These are phyloP conservation scores for Acronicta psi DNA, from an alignment of 2,888 invertebrate genomes.

Conservation along the genomic window DNA sequence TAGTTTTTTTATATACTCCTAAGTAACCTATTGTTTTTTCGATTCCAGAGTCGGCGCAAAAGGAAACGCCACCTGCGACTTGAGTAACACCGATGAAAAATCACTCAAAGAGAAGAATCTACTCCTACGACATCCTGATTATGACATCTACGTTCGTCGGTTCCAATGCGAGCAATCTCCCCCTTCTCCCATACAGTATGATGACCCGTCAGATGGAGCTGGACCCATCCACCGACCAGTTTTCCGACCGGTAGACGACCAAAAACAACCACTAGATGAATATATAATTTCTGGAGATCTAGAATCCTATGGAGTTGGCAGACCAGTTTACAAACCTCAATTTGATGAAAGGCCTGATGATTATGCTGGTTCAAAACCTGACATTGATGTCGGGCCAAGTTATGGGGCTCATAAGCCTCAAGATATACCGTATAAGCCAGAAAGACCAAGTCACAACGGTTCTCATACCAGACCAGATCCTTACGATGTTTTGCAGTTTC, in stretches of 20 bases:
- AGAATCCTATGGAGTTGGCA: slow-evolving; percentile 52
- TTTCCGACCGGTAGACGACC: slow-evolving; percentile 73
- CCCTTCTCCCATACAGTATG: slow-evolving; percentile 75
- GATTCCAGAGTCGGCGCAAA: slow-evolving; percentile 82
- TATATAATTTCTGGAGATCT: slow-evolving; percentile 65
- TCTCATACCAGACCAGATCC: slow-evolving; percentile 62
- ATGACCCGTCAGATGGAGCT: slow-evolving; percentile 62
- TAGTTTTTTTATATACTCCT: too few relatives aligned
- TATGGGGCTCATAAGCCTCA: slow-evolving; percentile 78
- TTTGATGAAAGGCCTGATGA: slow-evolving; percentile 76
- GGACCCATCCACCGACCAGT: slow-evolving; percentile 71
- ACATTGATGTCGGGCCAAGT: slow-evolving; percentile 72
- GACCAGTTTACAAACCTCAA: slow-evolving; percentile 62
- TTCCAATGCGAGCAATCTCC: slow-evolving; percentile 81
- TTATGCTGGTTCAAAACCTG: slow-evolving; percentile 69
- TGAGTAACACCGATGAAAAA: slow-evolving; percentile 76
- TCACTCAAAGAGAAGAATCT: slow-evolving; percentile 75
- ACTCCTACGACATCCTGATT: slow-evolving; percentile 77
- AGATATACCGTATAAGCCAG: slow-evolving; percentile 72
- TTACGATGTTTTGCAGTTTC: slow-evolving; percentile 74
- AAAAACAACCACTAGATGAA: slow-evolving; percentile 76
- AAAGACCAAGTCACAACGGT: slow-evolving; percentile 47
- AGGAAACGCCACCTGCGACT: slow-evolving; percentile 84
- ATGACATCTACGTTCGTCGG: slow-evolving; percentile 79
- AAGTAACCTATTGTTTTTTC: slow-evolving; percentile 4